Evolutionary conservation across 1,140 invertebrate species (phyloP), one percentile per base, ranked within the genome.

Genomic region (Hyphantria cunea): DNA sequence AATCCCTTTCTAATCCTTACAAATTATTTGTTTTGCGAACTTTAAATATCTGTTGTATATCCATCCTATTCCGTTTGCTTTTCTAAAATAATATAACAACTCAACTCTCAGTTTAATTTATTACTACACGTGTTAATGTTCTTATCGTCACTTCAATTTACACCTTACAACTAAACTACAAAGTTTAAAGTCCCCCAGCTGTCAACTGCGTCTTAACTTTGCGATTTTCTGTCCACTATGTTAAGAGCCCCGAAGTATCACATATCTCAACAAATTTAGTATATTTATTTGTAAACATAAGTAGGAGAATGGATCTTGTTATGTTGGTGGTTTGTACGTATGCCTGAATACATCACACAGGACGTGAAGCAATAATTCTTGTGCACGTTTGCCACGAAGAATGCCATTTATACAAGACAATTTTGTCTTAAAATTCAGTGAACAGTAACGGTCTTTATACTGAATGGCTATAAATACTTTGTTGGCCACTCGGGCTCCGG

Each of bases 391-490:
- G 54, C 72, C 74, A 65, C 68, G 66, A 66, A 77, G 85, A 86
- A 88, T 88, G 83, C 73, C 68, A 86, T 89, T 84, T 84, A 73
- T 88, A 83, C 71, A 70, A 76, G 75, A 76, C 80, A 74, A 81
- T 70, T 74, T 82, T 73, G 76, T 74, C 75, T 78, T 72, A 78
- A 81, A 84, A 82, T 84, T 81, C 33, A 47, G 44, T 37, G 3
- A 15, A 48, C 45, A 32, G 10, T 14, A 12, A 10, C 42, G 52
- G 13, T 56, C 78, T 76, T 71, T 72, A 60, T 54, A 71, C 68
- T 41, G 64, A 64, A 60, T 55, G 62, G 65, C 34, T 84, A 82
- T 76, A 80, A 80, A 84, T 81, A 81, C 63, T 15, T 14, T 9
- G 37, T 10, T 10, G 3, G 37, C n/a, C n/a, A 39, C 7, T 39